Evolutionary conservation across 2,888 invertebrate species (phyloP), one percentile per base, ranked within the genome.

Genomic region (Parelbella ahira): DNA sequence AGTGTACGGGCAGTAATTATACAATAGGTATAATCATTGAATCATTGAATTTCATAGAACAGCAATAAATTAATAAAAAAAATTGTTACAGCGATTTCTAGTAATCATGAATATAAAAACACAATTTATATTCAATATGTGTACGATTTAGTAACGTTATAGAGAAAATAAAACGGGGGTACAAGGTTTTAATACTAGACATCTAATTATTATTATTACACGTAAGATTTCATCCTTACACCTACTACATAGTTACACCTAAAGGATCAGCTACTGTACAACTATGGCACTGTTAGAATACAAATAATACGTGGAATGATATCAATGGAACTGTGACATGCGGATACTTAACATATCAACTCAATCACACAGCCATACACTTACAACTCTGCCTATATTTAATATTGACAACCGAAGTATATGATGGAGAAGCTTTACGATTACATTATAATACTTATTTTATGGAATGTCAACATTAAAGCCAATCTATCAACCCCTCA

Each of bases 381-480:
- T 42, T 33, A 7, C 41, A 50, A 44, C 36, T n/a, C n/a, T 37
- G 49, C 45, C 44, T 41, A 46, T 55, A 55, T 55, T 53, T 47
- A 47, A 53, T 54, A 51, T 51, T 34, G 50, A 45, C 47, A 39
- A 46, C 46, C 32, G 33, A 46, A 46, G 42, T 50, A 51, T 54
- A 51, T 48, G 50, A 53, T 46, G n/a, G 13, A 15, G 27, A 41
- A 41, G 41, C 41, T 33, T 34, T 19, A 28, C 13, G 1, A 15
- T 27, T 33, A 28, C 21, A 15, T n/a, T 15, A 28, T 10, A 25
- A 32, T 42, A 42, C 13, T 46, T 41, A 39, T 36, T 46, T 56
- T 58, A 50, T 64, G 78, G 73, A 79, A 79, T 80, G 76, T 75
- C 48, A 54, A 53, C 50, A 60, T 67, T 66, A 70, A 69, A 72